phyloP scores from a whole-genome alignment of 1,140 invertebrate species.

The Zophobas morio region DNA sequence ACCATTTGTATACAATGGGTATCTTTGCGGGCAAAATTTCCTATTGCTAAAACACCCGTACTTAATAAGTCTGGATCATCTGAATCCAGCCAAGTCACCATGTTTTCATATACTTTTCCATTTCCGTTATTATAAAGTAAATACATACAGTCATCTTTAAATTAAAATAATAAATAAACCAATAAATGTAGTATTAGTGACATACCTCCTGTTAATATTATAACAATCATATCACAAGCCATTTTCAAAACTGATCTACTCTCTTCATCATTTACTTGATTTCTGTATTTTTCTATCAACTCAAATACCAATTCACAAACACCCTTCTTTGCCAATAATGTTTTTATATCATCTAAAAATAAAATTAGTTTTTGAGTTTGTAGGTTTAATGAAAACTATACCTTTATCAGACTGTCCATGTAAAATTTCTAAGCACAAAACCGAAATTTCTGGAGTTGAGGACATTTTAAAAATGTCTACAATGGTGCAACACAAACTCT shows the following conservation, averaged over 20 bases:
- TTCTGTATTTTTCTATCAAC: slow-evolving; percentile 81
- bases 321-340: slow-evolving; percentile 80
- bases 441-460: slow-evolving; percentile 77
- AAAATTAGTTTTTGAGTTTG: slow-evolving; percentile 8
- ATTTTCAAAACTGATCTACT: slow-evolving; percentile 83
- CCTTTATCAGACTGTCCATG: slow-evolving; percentile 83
- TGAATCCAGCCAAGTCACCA: slow-evolving; percentile 84
- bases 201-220: slow-evolving; percentile 88
- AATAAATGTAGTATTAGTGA: slow-evolving; percentile 20
- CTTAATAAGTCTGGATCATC: slow-evolving; percentile 82
- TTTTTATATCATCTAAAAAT: slow-evolving; percentile 81
- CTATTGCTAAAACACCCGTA: slow-evolving; percentile 87
- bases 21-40: slow-evolving; percentile 92
- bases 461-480: slow-evolving; percentile 75
- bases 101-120: slow-evolving; percentile 79
- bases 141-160: slow-evolving; percentile 88
- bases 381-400: slow-evolving; percentile 64
- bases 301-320: slow-evolving; percentile 82
- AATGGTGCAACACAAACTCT: slow-evolving; percentile 72
- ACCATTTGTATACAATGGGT: slow-evolving; percentile 88
- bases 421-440: slow-evolving; percentile 83
- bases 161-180: slow-evolving; percentile 34
- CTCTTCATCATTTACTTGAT: slow-evolving; percentile 75
- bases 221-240: slow-evolving; percentile 87
- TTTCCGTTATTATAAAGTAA: slow-evolving; percentile 80